These are phyloP conservation scores for Drosophila simulans DNA, from an alignment of 1,140 invertebrate species.

Conservation along the genomic window DNA sequence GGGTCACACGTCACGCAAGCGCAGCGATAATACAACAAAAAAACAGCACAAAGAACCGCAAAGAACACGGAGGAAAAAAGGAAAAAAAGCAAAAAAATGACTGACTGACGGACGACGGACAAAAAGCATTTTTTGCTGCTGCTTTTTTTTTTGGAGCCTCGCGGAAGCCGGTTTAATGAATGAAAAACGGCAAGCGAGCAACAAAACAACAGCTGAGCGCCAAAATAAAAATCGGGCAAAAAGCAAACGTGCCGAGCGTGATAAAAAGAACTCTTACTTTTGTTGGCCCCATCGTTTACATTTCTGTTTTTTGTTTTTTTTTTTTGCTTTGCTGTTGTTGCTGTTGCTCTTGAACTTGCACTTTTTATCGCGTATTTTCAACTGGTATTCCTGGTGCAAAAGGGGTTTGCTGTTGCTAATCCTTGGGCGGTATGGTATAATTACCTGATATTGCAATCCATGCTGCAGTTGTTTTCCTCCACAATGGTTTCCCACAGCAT, in stretches of 20 bases:
- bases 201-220: conserved; percentile 67
- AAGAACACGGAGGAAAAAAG: conserved; percentile 43
- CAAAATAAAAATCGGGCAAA: conserved; percentile 56
- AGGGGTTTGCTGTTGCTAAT: conserved; percentile 35
- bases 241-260: conserved; percentile 70
- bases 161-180: conserved; percentile 82
- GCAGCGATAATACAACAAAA: conserved; percentile 43
- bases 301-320: background rate
- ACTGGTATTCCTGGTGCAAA: conserved; percentile 41
- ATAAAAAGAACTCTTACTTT: conserved; percentile 76
- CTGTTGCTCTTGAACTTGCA: conserved; percentile 53
- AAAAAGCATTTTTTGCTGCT: conserved; percentile 15
- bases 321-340: conserved; percentile 13
- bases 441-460: conserved; percentile 84
- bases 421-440: conserved; percentile 50
- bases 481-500: conserved; percentile 81
- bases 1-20: conserved; percentile 66
- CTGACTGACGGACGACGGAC: conserved; percentile 29
- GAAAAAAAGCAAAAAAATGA: conserved; percentile 46
- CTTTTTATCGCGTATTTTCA: conserved; percentile 43
- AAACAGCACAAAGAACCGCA: conserved; percentile 53
- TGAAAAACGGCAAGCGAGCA: conserved; percentile 60
- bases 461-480: conserved; percentile 75
- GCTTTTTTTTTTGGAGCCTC: conserved; percentile 50
- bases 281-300: conserved; percentile 31